phyloP scores from a whole-genome alignment of 2,113 vertebrate species.

The Microcebus griseorufus region DNA sequence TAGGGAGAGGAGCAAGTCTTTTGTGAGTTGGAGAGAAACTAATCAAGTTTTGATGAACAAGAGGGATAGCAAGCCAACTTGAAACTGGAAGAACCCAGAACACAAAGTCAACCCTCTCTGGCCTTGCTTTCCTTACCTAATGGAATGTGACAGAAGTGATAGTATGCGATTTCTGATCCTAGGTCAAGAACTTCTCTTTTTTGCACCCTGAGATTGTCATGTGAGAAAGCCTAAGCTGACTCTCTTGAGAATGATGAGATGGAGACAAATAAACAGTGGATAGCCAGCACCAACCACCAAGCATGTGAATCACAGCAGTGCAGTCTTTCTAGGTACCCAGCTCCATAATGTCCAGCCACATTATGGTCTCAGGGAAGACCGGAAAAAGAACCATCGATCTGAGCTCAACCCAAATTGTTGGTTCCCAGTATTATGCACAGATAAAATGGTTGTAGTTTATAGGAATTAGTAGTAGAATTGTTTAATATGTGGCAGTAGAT shows the following conservation, averaged over 20 bases:
- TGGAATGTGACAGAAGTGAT: background rate
- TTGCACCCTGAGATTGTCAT: background rate
- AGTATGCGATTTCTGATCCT: background rate
- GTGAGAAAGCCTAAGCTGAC: background rate
- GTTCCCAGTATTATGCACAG: background rate
- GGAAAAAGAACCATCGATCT: background rate
- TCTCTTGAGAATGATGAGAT: background rate
- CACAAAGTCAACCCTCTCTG: background rate
- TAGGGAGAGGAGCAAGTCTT: background rate
- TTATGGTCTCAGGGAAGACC: background rate
- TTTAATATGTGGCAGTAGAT: background rate
- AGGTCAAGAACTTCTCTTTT: background rate
- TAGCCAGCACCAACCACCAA: background rate
- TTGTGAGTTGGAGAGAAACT: background rate
- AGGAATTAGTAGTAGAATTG: background rate
- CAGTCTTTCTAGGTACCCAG: background rate
- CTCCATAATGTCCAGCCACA: background rate
- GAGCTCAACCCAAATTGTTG: background rate
- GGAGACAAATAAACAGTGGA: background rate
- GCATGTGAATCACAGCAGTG: background rate
- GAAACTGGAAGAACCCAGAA: background rate
- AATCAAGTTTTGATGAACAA: background rate
- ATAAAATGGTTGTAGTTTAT: background rate
- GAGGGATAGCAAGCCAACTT: background rate
- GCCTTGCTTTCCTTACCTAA: background rate